phyloP scores from a whole-genome alignment of 2,888 invertebrate species.

The Operophtera brumata region DNA sequence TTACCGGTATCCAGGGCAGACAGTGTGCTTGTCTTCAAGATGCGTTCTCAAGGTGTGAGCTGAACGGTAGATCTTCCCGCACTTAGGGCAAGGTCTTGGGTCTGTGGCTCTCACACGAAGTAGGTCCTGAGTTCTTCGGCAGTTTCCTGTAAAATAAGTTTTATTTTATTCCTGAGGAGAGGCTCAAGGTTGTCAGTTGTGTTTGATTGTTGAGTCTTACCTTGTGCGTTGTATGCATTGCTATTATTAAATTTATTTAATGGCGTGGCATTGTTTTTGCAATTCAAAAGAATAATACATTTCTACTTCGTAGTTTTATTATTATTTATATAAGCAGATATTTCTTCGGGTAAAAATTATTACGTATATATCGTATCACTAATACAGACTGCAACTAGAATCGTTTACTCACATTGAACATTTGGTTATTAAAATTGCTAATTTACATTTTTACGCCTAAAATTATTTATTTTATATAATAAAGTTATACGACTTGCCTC shows the following conservation, averaged over 20 bases:
- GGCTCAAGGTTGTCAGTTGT: neutral
- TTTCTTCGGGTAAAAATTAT: conserved; percentile 78
- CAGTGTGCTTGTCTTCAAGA: conserved; percentile 95
- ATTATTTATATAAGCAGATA: conserved; percentile 80
- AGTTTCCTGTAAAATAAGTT: conserved; percentile 69
- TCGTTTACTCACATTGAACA: conserved; percentile 79
- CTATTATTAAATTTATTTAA: neutral
- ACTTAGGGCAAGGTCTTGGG: conserved; percentile 95
- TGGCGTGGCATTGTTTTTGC: neutral
- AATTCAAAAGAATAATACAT: conserved; percentile 32
- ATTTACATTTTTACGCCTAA: conserved; percentile 69
- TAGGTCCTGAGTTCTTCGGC: conserved; percentile 91
- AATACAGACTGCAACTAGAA: conserved; percentile 79
- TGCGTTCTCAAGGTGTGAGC: conserved; percentile 95
- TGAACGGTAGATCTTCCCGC: conserved; percentile 95
- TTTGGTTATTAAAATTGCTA: conserved; percentile 78
- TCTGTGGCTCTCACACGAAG: conserved; percentile 94
- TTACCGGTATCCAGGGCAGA: conserved; percentile 91
- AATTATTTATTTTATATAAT: conserved; percentile 60
- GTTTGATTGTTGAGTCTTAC: conserved; percentile 29
- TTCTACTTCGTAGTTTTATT: conserved; percentile 77
- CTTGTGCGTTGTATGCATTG: conserved; percentile 31
- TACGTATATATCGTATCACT: conserved; percentile 80
- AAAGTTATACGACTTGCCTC: conserved; percentile 77
- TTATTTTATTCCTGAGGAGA: conserved; percentile 3